Percentiles rank a stretch among this genome's conserved stretches.
These are phyloP conservation scores for Stenopsyche tienmushanensis DNA, from an alignment of 1,140 invertebrate genomes.

Conservation along the genomic window DNA sequence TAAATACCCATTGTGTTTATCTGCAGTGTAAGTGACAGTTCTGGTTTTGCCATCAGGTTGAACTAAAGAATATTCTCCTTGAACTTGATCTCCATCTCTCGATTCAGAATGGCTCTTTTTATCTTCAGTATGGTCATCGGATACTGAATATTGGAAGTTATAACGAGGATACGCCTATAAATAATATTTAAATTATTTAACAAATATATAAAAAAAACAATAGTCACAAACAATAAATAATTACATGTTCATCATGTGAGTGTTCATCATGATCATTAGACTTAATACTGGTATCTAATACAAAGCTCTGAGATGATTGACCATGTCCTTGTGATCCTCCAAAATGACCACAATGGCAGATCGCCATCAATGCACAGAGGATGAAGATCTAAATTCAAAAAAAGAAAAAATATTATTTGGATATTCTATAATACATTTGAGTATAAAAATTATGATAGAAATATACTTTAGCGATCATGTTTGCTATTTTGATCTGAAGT, in stretches of 20 bases:
- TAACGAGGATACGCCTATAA: slow-evolving; percentile 63
- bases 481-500: too few species aligned
- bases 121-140: too few species aligned
- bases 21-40: slow-evolving; percentile 60
- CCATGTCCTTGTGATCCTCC: slow-evolving; percentile 11
- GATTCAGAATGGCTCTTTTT: slow-evolving; percentile 64
- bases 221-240: too few species aligned
- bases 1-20: slow-evolving; percentile 56
- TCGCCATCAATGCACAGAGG: not conserved
- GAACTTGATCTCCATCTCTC: slow-evolving; percentile 62
- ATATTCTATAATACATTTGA: too few species aligned
- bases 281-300: slow-evolving; percentile 3
- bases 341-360: slow-evolving; percentile 6
- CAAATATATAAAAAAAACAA: too few species aligned
- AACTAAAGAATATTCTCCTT: too few species aligned
- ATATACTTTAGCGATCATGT: too few species aligned
- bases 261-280: slow-evolving; percentile 12
- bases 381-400: not conserved
- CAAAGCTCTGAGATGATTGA: slow-evolving; percentile 10
- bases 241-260: slow-evolving; percentile 8
- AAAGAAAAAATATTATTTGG: not conserved
- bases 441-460: too few species aligned
- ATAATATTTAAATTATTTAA: not conserved
- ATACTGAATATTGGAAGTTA: slow-evolving; percentile 72
- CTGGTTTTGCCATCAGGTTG: slow-evolving; percentile 60